Evolutionary conservation across 2,113 vertebrate species (phyloP), one percentile per base, ranked within the genome.

Genomic region (Oncorhynchus gorbuscha): DNA sequence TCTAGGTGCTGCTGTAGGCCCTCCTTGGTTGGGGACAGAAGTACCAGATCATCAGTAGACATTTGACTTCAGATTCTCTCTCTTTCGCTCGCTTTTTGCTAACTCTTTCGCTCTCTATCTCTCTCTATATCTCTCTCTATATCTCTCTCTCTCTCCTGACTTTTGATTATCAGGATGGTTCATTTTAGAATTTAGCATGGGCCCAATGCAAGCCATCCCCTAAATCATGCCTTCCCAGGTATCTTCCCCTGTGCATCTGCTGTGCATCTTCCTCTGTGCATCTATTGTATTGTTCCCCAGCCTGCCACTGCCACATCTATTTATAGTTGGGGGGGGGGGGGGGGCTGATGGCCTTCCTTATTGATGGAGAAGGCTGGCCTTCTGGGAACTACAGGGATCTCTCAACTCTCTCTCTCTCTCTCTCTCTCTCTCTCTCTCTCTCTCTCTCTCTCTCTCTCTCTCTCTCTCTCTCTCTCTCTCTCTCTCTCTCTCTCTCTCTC

Each of bases 361-460:
- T 84, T 83, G 82, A 89, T 83, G 85, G 79, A 83, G 85, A 89
- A 88, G 82, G 78, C 78, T 75, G 72, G 77, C 77, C 86, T 88
- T 83, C 72, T 76, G 83, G 89, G 84, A 88, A 79, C 77, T 66
- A 61, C 78, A 71, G 75, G 73, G 71, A 69, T 72, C 35, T 67
- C 68, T 79, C n/a, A 73, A 26, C 55, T 48, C 69, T 24, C 22
- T 24, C 48, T 28, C 35, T 35, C 32, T 35, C 32, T 35, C 32
- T 35, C 32, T 35, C 32, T 7, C 32, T 35, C 32, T 35, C 35
- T 7, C 32, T 35, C 32, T 35, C 32, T 35, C 32, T 7, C 35
- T 35, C 35, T 35, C 35, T 35, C 39, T 39, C 39, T 39, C 39
- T 9, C 71, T 20, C 48, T 30, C 72, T 74, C 55, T 48, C 69